phyloP scores from a whole-genome alignment of 2,888 invertebrate genomes.

The Tholera decimalis region DNA sequence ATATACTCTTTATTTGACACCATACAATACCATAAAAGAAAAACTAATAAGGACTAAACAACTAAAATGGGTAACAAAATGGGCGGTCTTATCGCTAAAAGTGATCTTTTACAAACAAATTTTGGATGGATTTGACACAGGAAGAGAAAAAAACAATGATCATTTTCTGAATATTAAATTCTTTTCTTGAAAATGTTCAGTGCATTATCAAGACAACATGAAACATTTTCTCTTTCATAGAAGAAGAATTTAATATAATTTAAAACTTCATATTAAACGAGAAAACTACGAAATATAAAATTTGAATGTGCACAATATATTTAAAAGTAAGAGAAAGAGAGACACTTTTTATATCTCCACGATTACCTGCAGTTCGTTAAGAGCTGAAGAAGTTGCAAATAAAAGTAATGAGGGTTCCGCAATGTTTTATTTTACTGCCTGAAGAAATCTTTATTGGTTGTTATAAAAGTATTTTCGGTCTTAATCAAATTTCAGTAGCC shows the following conservation, averaged over 20 bases:
- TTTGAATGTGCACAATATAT: constrained; percentile 42
- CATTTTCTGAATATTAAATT: background rate
- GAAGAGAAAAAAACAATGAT: background rate
- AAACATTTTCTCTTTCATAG: background rate
- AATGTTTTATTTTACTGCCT: constrained; percentile 11
- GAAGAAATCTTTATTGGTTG: constrained; percentile 1
- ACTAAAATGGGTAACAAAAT: no score
- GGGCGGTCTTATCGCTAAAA: no score
- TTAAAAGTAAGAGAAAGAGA: constrained; percentile 36
- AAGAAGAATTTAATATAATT: background rate
- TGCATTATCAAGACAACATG: background rate
- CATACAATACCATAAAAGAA: no score
- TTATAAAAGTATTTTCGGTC: constrained; percentile 5
- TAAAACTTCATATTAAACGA: background rate
- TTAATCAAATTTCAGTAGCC: background rate
- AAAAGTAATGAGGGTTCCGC: constrained; percentile 38
- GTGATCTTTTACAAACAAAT: no score
- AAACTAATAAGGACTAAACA: no score
- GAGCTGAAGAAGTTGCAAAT: constrained; percentile 28
- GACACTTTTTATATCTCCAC: constrained; percentile 40
- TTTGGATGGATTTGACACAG: no score
- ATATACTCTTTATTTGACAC: no score
- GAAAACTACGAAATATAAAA: constrained; percentile 39
- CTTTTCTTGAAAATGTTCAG: background rate
- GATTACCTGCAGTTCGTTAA: constrained; percentile 51